Conservation (phyloP, 2,888 invertebrate genomes). For the Liodrosophila aerea region DNA sequence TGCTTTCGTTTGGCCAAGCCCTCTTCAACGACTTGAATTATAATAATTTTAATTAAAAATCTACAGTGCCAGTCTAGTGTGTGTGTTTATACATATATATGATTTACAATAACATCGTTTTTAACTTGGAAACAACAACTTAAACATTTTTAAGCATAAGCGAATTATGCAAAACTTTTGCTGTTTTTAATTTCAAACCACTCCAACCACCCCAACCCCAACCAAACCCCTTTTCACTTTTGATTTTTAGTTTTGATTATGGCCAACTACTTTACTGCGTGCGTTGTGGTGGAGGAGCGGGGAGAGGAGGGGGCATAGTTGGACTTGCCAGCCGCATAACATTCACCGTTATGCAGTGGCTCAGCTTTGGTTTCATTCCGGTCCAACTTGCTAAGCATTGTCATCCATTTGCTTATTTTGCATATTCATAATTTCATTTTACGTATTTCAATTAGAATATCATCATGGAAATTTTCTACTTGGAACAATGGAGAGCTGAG, state of each 20-base stretch:
- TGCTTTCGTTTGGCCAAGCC: slow-evolving; percentile 15
- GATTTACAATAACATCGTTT: slow-evolving; percentile 39
- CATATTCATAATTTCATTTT: slow-evolving; percentile 79
- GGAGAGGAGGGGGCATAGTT: not conserved
- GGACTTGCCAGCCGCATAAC: slow-evolving; percentile 52
- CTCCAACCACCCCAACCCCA: not conserved
- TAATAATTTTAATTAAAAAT: slow-evolving; percentile 75
- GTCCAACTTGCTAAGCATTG: slow-evolving; percentile 72
- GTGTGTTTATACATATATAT: slow-evolving; percentile 28
- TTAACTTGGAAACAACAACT: slow-evolving; percentile 53
- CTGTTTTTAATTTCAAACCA: slow-evolving; percentile 51
- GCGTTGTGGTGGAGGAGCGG: not conserved
- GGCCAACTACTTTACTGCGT: slow-evolving; percentile 9
- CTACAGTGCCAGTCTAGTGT: slow-evolving; percentile 7
- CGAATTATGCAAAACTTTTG: slow-evolving; percentile 77
- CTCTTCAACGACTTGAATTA: slow-evolving; percentile 58
- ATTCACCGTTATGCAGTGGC: slow-evolving; percentile 63
- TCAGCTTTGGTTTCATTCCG: slow-evolving; percentile 31
- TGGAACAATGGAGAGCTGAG: slow-evolving; percentile 56
- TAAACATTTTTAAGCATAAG: slow-evolving; percentile 73
- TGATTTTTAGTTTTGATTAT: slow-evolving; percentile 75
- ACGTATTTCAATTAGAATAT: slow-evolving; percentile 77
- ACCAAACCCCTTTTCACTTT: slow-evolving; percentile 26
- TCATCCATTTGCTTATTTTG: slow-evolving; percentile 78
- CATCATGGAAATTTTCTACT: slow-evolving; percentile 64